phyloP scores from a whole-genome alignment of 2,888 invertebrate genomes.

The Exephanes ischioxanthus region DNA sequence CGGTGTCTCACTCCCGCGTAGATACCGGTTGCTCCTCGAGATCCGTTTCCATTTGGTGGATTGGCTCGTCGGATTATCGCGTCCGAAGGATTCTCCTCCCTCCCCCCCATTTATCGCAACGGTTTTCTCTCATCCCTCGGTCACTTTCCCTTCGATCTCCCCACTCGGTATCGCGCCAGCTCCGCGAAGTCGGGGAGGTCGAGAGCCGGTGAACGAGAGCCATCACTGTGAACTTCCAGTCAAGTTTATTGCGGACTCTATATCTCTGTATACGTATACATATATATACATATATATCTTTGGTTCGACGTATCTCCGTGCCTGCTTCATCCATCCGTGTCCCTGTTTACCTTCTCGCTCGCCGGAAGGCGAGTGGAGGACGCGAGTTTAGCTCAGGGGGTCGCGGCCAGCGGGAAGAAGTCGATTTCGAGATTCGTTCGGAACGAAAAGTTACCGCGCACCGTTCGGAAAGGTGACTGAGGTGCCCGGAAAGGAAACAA shows the following conservation, averaged over 20 bases:
- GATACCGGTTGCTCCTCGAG: constrained; percentile 55
- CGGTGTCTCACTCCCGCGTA: constrained; percentile 13
- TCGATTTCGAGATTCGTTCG: constrained; percentile 7
- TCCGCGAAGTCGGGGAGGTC: neutral
- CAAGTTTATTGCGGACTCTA: constrained; percentile 24
- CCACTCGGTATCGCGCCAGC: neutral
- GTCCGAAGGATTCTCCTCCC: constrained; percentile 63
- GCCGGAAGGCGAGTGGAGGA: constrained; percentile 2
- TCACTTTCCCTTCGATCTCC: constrained; percentile 21
- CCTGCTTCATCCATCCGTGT: too few relatives aligned
- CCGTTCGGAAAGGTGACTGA: too few relatives aligned
- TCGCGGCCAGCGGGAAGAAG: neutral
- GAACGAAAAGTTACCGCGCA: too few relatives aligned
- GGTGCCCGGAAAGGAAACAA: too few relatives aligned
- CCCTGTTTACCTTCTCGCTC: neutral
- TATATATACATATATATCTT: too few relatives aligned
- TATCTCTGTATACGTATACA: neutral
- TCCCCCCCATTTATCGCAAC: constrained; percentile 40
- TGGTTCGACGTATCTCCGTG: neutral
- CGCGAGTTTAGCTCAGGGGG: neutral
- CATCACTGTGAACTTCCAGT: constrained; percentile 41
- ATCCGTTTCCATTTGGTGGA: constrained; percentile 67
- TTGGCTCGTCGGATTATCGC: constrained; percentile 67
- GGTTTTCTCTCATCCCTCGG: constrained; percentile 47
- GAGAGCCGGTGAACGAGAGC: neutral